Base-by-base conservation (phyloP, 1,140 invertebrate species). In the Heliconius melpomene region DNA sequence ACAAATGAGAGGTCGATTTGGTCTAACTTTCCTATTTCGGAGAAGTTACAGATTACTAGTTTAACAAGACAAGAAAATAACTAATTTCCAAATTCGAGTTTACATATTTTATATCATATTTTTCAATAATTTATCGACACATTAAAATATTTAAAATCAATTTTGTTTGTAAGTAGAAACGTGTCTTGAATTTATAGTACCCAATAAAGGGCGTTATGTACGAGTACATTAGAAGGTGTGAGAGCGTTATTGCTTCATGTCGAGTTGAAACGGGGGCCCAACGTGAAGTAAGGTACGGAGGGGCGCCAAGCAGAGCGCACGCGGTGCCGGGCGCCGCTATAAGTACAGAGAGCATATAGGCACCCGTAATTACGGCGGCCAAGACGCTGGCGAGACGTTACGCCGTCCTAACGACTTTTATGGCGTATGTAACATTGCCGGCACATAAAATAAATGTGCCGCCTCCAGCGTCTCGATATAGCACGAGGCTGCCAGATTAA, bases 371-470 rank as follows among this genome's bases (percentile, higher is more conserved):
- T 94, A 93, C 90, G 91, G 87, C 90, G 86, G 86, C 88, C 89
- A 93, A 93, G 93, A 93, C 90, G 91, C 86, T 88, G 90, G 89
- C 91, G 91, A 94, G 91, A 93, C 91, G 91, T 92, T 91, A 92
- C 89, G 90, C 88, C 87, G 88, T 90, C 90, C 91, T 94, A 94
- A 94, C 93, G 92, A 90, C 93, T 93, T 94, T 94, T 93, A 94
- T 93, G 87, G 93, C 90, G 92, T 91, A 93, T 93, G 92, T 93
- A 92, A 93, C 93, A 93, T 94, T 92, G 90, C 90, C 89, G 90
- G 91, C 86, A 92, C 91, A 93, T 94, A 93, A 94, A 93, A 93
- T 92, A 92, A 94, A 94, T 93, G 93, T 94, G 93, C 91, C 91
- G 93, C 89, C 90, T 89, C 88, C 86, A 89, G 88, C 86, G 84